Percentiles rank a stretch among this genome's conserved stretches.
Conservation (phyloP, 2,113 vertebrate species). For the Saccopteryx leptura region DNA sequence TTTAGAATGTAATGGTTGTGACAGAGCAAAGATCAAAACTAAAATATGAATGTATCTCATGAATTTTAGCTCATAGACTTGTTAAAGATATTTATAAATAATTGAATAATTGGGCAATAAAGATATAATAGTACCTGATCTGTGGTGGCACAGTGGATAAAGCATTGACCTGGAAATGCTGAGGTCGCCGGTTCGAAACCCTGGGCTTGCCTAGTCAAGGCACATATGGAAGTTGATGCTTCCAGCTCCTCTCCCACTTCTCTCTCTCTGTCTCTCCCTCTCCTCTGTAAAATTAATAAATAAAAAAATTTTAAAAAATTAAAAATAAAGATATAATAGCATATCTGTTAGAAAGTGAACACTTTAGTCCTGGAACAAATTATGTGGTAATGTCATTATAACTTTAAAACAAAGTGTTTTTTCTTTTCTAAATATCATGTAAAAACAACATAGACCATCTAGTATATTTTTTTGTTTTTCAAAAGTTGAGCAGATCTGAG, state of each 20-base stretch:
- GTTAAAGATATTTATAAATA: not conserved
- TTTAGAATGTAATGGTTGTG: not conserved
- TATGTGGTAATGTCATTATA: not conserved
- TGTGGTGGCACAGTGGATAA: no score
- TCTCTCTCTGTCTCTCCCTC: no score
- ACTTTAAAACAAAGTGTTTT: not conserved
- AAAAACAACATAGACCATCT: not conserved
- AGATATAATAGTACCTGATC: not conserved
- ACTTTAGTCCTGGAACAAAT: not conserved
- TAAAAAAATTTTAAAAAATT: no score
- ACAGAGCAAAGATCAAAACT: not conserved
- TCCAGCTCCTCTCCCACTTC: no score
- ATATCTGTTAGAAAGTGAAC: not conserved
- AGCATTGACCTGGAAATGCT: no score
- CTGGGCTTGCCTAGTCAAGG: no score
- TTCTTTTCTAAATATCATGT: not conserved
- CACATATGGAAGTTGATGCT: no score
- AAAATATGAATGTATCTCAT: not conserved
- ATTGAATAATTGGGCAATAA: not conserved
- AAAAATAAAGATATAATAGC: not conserved
- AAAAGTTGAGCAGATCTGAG: not conserved
- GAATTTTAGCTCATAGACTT: not conserved
- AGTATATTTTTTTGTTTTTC: not conserved
- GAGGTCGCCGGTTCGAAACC: no score
- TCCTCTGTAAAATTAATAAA: no score